These are phyloP conservation scores for Macrobrachium nipponense DNA, from an alignment of 1,140 invertebrate genomes.

Conservation along the genomic window DNA sequence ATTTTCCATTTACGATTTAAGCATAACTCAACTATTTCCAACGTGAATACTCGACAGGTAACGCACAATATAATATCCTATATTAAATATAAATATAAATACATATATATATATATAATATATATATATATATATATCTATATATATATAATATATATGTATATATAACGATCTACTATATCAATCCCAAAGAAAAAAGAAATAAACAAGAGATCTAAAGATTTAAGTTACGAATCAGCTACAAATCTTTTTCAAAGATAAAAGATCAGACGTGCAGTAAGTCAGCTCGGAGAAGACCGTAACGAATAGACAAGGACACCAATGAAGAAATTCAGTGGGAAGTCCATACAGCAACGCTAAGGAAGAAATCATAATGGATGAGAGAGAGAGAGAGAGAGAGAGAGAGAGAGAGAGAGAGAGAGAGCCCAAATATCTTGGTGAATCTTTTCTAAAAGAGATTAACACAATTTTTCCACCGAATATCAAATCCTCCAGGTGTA, in stretches of 20 bases:
- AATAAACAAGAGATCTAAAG: no score
- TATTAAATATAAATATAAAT: neutral
- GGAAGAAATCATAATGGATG: no score
- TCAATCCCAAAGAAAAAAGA: no score
- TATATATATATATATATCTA: slow-evolving; percentile 10
- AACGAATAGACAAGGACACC: neutral
- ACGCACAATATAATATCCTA: no score
- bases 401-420: slow-evolving; percentile 34
- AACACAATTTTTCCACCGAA: neutral
- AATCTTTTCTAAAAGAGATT: slow-evolving; percentile 17
- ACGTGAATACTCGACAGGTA: no score
- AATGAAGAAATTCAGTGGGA: neutral
- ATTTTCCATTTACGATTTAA: no score
- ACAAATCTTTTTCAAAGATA: no score
- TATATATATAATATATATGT: neutral
- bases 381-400: slow-evolving; percentile 38
- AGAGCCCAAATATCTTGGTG: slow-evolving; percentile 11
- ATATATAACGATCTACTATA: neutral
- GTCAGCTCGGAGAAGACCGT: neutral
- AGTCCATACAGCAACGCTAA: no score
- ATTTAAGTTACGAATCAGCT: no score
- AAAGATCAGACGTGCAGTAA: neutral
- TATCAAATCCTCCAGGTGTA: neutral
- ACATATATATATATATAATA: slow-evolving; percentile 12
- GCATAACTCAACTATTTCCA: no score